Percentiles rank a stretch among this genome's conserved stretches.
These are phyloP conservation scores for Sitophilus oryzae DNA, from an alignment of 1,140 invertebrate species.

Conservation along the genomic window DNA sequence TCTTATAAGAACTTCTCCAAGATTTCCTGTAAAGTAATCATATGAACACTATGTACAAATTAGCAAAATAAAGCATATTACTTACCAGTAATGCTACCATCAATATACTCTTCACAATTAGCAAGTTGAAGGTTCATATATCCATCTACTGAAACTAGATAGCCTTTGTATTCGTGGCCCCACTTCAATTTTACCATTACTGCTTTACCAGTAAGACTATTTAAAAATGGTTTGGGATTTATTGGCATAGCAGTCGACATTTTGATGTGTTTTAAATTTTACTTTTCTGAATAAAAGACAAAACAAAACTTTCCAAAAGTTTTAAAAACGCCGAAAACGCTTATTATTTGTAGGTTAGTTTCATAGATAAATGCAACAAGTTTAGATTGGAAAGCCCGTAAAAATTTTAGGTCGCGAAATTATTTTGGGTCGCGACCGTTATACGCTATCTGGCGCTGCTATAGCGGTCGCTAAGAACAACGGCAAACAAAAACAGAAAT, in stretches of 20 bases:
- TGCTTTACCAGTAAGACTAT: conserved; percentile 94
- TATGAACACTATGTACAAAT: no score
- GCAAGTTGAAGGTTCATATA: conserved; percentile 99
- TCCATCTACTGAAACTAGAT: conserved; percentile 93
- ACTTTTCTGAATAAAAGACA: no score
- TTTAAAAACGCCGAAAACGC: not conserved
- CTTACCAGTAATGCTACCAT: conserved; percentile 77
- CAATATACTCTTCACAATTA: conserved; percentile 97
- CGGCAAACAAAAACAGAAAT: no score
- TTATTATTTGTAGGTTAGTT: not conserved
- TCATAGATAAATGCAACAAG: no score
- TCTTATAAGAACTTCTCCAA: conserved; percentile 95
- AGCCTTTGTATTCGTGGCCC: conserved; percentile 99
- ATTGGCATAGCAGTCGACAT: conserved; percentile 87
- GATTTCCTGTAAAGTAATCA: conserved; percentile 58
- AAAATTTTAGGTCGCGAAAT: no score
- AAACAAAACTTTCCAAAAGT: no score
- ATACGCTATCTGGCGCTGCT: no score
- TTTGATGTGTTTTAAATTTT: conserved; percentile 32
- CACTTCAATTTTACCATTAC: conserved; percentile 98
- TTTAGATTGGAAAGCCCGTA: no score
- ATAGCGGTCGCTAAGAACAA: no score
- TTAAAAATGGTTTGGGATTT: conserved; percentile 99
- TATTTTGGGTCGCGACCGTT: no score
- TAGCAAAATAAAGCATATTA: conserved; percentile 1